Base-by-base conservation (phyloP, 2,797 vertebrate genomes). In the Enteromius unitaeniatus region DNA sequence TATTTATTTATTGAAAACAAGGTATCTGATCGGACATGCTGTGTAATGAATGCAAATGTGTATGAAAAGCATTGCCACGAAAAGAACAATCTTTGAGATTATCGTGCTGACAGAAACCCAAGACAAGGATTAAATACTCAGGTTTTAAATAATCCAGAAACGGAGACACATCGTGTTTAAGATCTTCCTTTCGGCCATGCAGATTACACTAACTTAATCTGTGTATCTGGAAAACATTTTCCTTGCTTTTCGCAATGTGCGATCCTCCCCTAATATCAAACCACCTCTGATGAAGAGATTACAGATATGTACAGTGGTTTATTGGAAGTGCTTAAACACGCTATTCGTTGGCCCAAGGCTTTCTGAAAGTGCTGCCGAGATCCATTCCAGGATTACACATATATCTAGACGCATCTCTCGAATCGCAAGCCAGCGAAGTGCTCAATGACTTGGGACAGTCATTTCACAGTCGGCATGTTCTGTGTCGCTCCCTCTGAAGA, bases 181-280 rank as follows among this genome's bases (percentile, higher is more conserved):
- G 92, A 84, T 90, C 90, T 89, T 88, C 89, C 92, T 90, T 89
- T 92, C 91, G 89, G 91, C 93, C 86, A 90, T 88, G 31, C 67
- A 92, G 93, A 95, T 96, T 95, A 95, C 89, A 92, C 84, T 45
- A 82, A 91, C 64, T 94, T 94, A 94, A 95, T 95, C 94, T 94
- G 92, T 91, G 89, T 90, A 95, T 94, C 93, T 94, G 90, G 85
- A 91, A 93, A 93, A 93, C 92, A 93, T 94, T 92, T 95, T 94
- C 92, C 91, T 19, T 87, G 89, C 88, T 65, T 94, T 40, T 93
- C 92, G 90, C 85, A 78, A 89, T 88, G 91, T 89, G 92, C 91
- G 89, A 92, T 91, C 93, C 88, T 73, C 90, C 89, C 62, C 81
- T 89, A 87, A 90, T 89, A 90, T 92, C 89, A 89, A 86, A 91